These are phyloP conservation scores for Myotis daubentonii DNA, from an alignment of 2,797 vertebrate genomes.

Conservation along the genomic window DNA sequence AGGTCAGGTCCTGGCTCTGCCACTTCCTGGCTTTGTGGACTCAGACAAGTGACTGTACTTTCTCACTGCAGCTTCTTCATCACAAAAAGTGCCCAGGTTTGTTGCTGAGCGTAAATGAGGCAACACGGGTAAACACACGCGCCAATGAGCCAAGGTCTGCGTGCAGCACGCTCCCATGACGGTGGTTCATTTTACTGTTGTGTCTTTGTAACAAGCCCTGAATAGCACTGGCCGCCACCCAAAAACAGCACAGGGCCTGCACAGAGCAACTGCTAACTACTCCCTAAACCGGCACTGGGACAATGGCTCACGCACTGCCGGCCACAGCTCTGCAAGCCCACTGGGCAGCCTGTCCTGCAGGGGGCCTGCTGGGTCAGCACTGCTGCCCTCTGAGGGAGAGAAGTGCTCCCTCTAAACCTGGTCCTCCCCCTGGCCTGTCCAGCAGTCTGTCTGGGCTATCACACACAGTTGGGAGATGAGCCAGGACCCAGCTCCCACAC, in stretches of 20 bases:
- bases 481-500: neutral
- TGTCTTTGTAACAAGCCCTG: neutral
- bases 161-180: fast-evolving
- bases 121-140: neutral
- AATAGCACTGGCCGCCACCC: neutral
- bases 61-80: neutral
- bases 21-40: neutral
- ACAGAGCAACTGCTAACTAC: neutral
- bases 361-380: neutral
- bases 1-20: neutral
- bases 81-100: neutral
- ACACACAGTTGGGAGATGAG: neutral
- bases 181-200: fast-evolving
- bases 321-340: neutral
- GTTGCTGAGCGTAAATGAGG: neutral
- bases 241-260: neutral
- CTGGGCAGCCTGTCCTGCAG: neutral
- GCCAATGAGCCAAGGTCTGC: neutral
- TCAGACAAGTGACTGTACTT: neutral
- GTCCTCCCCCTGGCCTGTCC: neutral
- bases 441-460: neutral
- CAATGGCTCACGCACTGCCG: neutral
- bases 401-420: too few species aligned
- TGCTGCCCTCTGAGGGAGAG: neutral
- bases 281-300: neutral